Evolutionary conservation across 2,888 invertebrate genomes (phyloP).

Genomic region (Apodemia duryi): DNA sequence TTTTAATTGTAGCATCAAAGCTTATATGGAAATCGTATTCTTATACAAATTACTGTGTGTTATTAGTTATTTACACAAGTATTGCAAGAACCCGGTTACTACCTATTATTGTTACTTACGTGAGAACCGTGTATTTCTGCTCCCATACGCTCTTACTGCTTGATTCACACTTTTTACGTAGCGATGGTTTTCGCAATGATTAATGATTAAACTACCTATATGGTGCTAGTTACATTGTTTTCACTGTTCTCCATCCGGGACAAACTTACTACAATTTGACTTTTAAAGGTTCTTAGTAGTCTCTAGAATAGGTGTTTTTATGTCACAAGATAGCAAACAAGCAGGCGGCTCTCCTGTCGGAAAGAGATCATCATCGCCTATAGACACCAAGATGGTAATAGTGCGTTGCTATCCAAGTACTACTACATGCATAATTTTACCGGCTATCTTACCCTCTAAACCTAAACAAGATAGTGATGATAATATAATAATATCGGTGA

Average conservation of each 20-base stretch:
- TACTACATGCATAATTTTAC: no score
- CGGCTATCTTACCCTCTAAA: no score
- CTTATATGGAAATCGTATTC: neutral
- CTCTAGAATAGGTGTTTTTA: no score
- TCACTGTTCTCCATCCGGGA: neutral
- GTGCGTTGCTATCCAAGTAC: no score
- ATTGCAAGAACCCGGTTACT: slow-evolving; percentile 7
- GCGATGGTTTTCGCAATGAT: neutral
- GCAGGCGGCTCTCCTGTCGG: no score
- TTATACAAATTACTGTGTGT: neutral
- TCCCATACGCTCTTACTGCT: neutral
- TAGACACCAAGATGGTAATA: no score
- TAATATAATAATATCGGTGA: no score
- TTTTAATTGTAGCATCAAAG: neutral
- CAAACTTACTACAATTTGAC: no score
- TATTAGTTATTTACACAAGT: slow-evolving; percentile 9
- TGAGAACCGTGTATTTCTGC: slow-evolving; percentile 4
- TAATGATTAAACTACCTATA: neutral
- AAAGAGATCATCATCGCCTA: no score
- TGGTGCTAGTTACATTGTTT: neutral
- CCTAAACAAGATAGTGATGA: no score
- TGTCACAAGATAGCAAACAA: no score
- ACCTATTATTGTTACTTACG: slow-evolving; percentile 13
- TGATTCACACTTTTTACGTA: slow-evolving; percentile 11
- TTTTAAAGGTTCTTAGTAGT: no score